Evolutionary conservation across 2,113 vertebrate genomes (phyloP).

Genomic region (Trochalopteron elliotii): DNA sequence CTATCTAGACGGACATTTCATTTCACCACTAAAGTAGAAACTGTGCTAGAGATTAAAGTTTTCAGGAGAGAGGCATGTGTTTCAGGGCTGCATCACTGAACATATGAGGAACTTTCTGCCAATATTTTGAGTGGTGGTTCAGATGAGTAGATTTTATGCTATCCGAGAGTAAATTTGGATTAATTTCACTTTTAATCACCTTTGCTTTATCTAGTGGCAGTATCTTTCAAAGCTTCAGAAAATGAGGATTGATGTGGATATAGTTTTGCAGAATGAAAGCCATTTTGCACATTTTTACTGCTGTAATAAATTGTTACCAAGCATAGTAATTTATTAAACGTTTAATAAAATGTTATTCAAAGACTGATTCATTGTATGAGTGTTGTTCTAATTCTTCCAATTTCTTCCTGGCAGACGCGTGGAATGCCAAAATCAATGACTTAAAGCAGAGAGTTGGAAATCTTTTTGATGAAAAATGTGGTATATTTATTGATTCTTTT

Average conservation of each 20-base stretch:
- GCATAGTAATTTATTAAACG: neutral
- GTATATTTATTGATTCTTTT: constrained; percentile 58
- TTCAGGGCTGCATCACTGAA: neutral
- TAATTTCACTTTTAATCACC: neutral
- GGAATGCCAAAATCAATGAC: constrained; percentile 80
- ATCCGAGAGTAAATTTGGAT: neutral
- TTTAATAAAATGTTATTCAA: neutral
- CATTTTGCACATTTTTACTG: neutral
- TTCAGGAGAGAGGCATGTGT: neutral
- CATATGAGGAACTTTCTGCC: neutral
- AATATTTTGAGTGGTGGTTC: neutral
- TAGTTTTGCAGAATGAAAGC: neutral
- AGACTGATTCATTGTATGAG: neutral
- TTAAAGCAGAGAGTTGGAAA: constrained; percentile 79
- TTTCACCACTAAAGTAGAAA: neutral
- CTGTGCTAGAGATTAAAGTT: neutral
- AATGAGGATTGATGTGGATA: neutral
- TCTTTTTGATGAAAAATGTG: constrained; percentile 81
- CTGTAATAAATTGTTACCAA: neutral
- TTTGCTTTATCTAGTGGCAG: neutral
- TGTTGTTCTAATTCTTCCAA: neutral
- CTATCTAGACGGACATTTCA: neutral
- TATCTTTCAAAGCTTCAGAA: neutral
- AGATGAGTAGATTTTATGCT: neutral
- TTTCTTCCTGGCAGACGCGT: constrained; percentile 71